Percentiles rank a stretch among this genome's conserved stretches.
Evolutionary conservation across 2,797 vertebrate species (phyloP).

Genomic region (Sebastes matsubarae): DNA sequence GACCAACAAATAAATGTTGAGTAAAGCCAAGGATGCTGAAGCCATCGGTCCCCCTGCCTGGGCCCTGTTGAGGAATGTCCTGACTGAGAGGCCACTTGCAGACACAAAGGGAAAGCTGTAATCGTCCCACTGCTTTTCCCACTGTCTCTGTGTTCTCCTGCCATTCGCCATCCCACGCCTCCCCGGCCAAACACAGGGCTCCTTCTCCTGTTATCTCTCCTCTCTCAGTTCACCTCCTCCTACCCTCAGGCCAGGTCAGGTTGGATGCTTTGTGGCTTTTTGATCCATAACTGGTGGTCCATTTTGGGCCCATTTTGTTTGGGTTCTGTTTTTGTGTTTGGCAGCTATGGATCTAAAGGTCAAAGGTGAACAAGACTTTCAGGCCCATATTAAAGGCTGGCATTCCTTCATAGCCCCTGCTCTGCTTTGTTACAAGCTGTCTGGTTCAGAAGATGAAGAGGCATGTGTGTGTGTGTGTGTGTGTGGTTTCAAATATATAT

Average conservation of each 20-base stretch:
- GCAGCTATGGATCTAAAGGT: conserved; percentile 15
- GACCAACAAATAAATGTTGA: neutral
- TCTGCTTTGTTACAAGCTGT: conserved; percentile 41
- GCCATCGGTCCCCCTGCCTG: conserved; percentile 18
- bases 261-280: conserved; percentile 34
- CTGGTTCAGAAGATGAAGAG: conserved; percentile 2
- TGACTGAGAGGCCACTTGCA: conserved; percentile 32
- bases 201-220: conserved; percentile 47
- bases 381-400: conserved; percentile 9
- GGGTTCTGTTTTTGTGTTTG: conserved; percentile 13
- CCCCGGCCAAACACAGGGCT: conserved; percentile 63
- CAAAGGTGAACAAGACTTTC: conserved; percentile 31
- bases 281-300: conserved; percentile 38
- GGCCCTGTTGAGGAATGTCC: conserved; percentile 62
- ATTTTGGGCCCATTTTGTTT: neutral
- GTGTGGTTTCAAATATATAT: conserved; percentile 53
- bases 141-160: conserved; percentile 68
- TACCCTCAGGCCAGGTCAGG: conserved; percentile 45
- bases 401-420: conserved; percentile 40
- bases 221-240: conserved; percentile 47
- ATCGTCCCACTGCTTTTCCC: conserved; percentile 74
- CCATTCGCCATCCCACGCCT: conserved; percentile 70
- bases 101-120: conserved; percentile 75
- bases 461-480: neutral
- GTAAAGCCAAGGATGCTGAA: conserved; percentile 29